Conservation (phyloP, 2,113 vertebrate species). For the Mesitornis unicolor region DNA sequence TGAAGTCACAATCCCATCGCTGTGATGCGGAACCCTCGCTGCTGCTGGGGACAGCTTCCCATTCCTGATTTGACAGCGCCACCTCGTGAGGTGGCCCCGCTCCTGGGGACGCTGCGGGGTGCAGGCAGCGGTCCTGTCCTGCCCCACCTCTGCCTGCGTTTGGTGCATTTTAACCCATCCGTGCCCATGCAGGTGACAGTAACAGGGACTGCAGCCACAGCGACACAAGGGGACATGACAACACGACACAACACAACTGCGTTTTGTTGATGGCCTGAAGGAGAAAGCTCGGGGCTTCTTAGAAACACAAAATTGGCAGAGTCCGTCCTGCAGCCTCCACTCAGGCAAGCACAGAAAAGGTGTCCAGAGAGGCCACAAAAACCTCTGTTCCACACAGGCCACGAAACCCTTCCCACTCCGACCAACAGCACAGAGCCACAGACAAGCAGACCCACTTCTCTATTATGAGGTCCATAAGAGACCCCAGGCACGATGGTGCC, state of each 20-base stretch:
- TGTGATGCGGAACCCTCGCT: background rate
- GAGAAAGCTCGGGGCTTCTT: background rate
- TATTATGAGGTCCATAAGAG: background rate
- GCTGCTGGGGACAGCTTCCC: background rate
- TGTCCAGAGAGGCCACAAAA: no score
- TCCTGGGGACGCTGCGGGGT: background rate
- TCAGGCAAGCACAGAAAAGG: background rate
- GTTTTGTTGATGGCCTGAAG: background rate
- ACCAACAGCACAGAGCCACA: background rate
- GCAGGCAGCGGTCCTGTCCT: background rate
- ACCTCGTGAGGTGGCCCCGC: constrained; percentile 18
- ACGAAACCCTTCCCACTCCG: background rate
- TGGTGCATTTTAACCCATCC: background rate
- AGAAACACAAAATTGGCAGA: background rate
- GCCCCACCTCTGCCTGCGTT: background rate
- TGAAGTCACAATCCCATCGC: background rate
- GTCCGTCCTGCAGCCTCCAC: background rate
- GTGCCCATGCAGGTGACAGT: background rate
- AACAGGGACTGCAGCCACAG: background rate
- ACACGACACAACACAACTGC: background rate
- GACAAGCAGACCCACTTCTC: background rate
- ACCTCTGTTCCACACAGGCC: background rate
- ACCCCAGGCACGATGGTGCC: background rate
- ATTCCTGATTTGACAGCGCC: constrained; percentile 42
- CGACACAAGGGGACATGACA: accelerated